phyloP scores from a whole-genome alignment of 2,113 vertebrate genomes.

The Myotis davidii region DNA sequence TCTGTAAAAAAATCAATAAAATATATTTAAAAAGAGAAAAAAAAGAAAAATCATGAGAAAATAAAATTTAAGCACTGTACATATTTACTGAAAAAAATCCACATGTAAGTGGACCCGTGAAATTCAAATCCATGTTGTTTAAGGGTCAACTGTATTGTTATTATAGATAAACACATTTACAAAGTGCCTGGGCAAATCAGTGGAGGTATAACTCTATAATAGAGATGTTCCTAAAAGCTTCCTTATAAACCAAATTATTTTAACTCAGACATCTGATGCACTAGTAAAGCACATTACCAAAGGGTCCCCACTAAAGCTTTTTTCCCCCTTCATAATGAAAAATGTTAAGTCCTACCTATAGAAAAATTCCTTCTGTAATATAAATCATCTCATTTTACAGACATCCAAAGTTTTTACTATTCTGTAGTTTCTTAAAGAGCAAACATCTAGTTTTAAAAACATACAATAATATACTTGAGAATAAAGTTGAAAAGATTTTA shows the following conservation, averaged over 20 bases:
- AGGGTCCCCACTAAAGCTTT: not conserved
- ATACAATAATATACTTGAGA: not conserved
- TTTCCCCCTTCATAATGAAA: not conserved
- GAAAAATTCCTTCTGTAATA: slow-evolving; percentile 6
- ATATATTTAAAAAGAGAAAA: not conserved
- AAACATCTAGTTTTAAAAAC: not conserved
- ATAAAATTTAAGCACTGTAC: not conserved
- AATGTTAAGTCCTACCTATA: not conserved
- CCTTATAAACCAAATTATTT: slow-evolving; percentile 39
- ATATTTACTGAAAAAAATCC: not conserved
- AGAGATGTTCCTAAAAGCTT: not conserved
- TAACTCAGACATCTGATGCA: not conserved
- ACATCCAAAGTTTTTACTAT: slow-evolving; percentile 3
- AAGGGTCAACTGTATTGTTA: not conserved
- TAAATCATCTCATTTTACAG: slow-evolving; percentile 35
- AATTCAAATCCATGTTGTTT: not conserved
- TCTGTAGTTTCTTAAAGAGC: slow-evolving; percentile 20
- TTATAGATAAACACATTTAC: not conserved
- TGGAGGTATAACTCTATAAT: not conserved
- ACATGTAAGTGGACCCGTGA: not conserved
- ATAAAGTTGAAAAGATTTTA: slow-evolving; percentile 24
- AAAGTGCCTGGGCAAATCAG: not conserved
- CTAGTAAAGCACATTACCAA: not conserved
- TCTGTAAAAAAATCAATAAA: too few species aligned
- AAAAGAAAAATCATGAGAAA: not conserved